phyloP scores from a whole-genome alignment of 2,113 vertebrate genomes.

The Solea solea region DNA sequence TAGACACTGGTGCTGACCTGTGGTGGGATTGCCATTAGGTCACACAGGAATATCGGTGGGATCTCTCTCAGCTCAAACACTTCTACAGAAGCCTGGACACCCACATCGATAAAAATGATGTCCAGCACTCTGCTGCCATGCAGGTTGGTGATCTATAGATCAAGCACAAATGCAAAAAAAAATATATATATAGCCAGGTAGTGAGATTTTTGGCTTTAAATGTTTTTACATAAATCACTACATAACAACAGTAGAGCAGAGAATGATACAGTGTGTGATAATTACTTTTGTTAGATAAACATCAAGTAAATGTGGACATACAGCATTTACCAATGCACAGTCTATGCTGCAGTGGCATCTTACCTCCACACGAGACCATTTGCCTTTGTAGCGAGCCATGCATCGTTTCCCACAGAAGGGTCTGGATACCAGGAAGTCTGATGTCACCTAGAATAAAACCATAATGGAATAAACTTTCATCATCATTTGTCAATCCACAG shows the following conservation, averaged over 20 bases:
- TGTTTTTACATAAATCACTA: no score
- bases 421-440: constrained; percentile 88
- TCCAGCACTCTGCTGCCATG: constrained; percentile 92
- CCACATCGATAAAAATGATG: constrained; percentile 90
- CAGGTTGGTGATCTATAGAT: constrained; percentile 89
- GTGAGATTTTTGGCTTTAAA: background rate
- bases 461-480: background rate
- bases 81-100: constrained; percentile 90
- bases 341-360: constrained; percentile 27
- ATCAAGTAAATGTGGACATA: no score
- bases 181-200: background rate
- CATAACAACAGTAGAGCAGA: no score
- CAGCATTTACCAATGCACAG: no score
- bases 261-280: background rate
- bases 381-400: constrained; percentile 91
- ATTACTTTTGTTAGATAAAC: no score
- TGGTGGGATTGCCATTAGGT: constrained; percentile 88
- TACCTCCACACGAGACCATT: constrained; percentile 96
- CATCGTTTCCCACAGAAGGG: constrained; percentile 97
- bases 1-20: constrained; percentile 82
- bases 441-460: constrained; percentile 79
- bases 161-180: constrained; percentile 19
- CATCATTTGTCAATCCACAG: background rate
- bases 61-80: constrained; percentile 94
- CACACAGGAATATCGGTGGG: constrained; percentile 86